Base-by-base conservation (phyloP, 2,888 invertebrate genomes). In the Mythimna ferrago region DNA sequence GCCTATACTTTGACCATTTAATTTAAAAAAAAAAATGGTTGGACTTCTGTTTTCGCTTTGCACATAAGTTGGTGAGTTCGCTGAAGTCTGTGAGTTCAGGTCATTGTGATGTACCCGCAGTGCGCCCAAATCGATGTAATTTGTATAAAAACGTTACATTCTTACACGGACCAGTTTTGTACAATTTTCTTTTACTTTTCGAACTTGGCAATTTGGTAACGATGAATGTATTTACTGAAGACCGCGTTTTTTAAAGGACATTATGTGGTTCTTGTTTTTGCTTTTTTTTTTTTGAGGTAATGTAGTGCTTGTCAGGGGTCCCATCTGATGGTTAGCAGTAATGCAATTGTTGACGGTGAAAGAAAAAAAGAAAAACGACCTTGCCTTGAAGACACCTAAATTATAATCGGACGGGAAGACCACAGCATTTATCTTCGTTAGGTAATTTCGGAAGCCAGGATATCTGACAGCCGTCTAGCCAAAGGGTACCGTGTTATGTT, bases 51-150 rank as follows among this genome's bases (percentile, higher is more conserved):
- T 69, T 62, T 48, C 9, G 10, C 61, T 76, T 70, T 84, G 26
- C 70, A 63, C 21, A 70, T 64, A 54, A 65, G 64, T 62, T 71
- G 66, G 73, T 74, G 71, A 81, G 75, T 82, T 77, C 76, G 79
- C 77, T 76, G 76, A 80, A 82, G 86, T 81, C 82, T 79, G 70
- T 77, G 61, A 75, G 82, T 83, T 80, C 80, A 71, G 78, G 86
- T 84, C 84, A 86, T 84, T 84, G 86, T 86, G 86, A 86, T 83
- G 83, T 86, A 71, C 79, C 85, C 83, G 86, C 85, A 86, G 77
- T 86, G 84, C 86, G 83, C 83, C 84, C 74, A 86, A 86, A 86
- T 86, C 86, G 86, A 84, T 84, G 86, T 86, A 80, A 84, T 86
- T 86, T 82, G 76, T 86, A 78, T 80, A 80, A 85, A 78, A 86